Evolutionary conservation across 1,140 invertebrate genomes (phyloP).

Genomic region (Drosophila athabasca): DNA sequence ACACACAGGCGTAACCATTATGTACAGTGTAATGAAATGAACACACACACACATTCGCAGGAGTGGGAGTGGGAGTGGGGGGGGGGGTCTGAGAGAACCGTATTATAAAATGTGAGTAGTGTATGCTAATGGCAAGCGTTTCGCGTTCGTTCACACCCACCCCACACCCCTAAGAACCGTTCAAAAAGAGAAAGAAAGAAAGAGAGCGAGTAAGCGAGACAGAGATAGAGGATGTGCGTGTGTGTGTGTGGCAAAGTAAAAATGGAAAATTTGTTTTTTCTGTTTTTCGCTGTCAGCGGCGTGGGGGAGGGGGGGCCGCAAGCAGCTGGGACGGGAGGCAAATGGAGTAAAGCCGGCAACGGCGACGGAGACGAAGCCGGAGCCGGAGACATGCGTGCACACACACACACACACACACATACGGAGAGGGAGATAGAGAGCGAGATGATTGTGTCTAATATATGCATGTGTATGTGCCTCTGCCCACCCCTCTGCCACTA

Average conservation of each 20-base stretch:
- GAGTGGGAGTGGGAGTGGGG: neutral
- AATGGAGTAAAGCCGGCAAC: no score
- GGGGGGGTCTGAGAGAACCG: slow-evolving; percentile 25
- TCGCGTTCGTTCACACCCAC: slow-evolving; percentile 6
- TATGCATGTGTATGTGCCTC: slow-evolving; percentile 41
- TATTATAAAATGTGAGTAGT: slow-evolving; percentile 80
- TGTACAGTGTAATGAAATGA: slow-evolving; percentile 76
- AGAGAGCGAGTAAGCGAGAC: neutral
- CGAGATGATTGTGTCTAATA: slow-evolving; percentile 62
- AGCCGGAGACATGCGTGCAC: slow-evolving; percentile 36
- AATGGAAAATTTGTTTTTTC: slow-evolving; percentile 75
- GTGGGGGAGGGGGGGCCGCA: no score
- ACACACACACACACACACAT: slow-evolving; percentile 36
- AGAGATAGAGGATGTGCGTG: neutral
- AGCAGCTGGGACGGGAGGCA: neutral
- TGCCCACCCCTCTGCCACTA: slow-evolving; percentile 16
- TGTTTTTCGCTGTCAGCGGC: slow-evolving; percentile 31
- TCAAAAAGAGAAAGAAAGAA: slow-evolving; percentile 19
- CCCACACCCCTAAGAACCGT: slow-evolving; percentile 21
- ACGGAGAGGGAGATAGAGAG: neutral
- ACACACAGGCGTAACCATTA: slow-evolving; percentile 35
- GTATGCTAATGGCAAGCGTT: slow-evolving; percentile 76
- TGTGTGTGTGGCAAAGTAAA: slow-evolving; percentile 47
- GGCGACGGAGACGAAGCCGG: neutral
- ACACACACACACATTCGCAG: slow-evolving; percentile 39